A percentile compares a stretch with the other conserved stretches of the same genome.
phyloP scores from a whole-genome alignment of 2,113 vertebrate species.

The Eptatretus burgeri region DNA sequence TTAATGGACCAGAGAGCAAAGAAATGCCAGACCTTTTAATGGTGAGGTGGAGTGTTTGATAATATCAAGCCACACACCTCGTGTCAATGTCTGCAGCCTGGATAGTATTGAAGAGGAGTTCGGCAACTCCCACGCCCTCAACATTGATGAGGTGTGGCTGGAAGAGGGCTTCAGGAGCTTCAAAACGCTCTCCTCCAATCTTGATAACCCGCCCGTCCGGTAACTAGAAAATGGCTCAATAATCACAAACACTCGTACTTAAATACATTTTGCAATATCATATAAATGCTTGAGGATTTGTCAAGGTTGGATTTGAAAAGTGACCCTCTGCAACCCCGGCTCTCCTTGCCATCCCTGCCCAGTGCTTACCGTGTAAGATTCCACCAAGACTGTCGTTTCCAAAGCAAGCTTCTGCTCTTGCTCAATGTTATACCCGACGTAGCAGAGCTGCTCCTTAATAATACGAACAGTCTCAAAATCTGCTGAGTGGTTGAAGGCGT shows the following conservation, averaged over 20 bases:
- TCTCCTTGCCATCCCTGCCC: too few relatives aligned
- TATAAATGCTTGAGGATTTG: too few relatives aligned
- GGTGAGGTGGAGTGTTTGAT: too few relatives aligned
- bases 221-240: constrained; percentile 23
- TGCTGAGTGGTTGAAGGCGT: constrained; percentile 12
- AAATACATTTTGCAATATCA: too few relatives aligned
- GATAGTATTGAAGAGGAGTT: constrained; percentile 92
- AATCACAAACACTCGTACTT: too few relatives aligned
- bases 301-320: too few relatives aligned
- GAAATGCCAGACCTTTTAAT: too few relatives aligned
- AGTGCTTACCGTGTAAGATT: constrained; percentile 10
- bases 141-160: constrained; percentile 97
- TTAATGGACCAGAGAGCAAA: too few relatives aligned
- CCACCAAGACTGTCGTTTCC: constrained; percentile 11
- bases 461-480: constrained; percentile 12
- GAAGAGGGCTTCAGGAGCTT: constrained; percentile 84
- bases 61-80: constrained; percentile 21
- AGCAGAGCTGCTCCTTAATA: constrained; percentile 12
- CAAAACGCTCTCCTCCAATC: constrained; percentile 83
- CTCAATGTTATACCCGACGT: constrained; percentile 12
- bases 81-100: constrained; percentile 92
- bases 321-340: too few relatives aligned
- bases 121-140: constrained; percentile 82
- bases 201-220: constrained; percentile 90
- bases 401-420: constrained; percentile 10